Evolutionary conservation across 2,888 invertebrate genomes (phyloP).

Genomic region (Tachina lurida): DNA sequence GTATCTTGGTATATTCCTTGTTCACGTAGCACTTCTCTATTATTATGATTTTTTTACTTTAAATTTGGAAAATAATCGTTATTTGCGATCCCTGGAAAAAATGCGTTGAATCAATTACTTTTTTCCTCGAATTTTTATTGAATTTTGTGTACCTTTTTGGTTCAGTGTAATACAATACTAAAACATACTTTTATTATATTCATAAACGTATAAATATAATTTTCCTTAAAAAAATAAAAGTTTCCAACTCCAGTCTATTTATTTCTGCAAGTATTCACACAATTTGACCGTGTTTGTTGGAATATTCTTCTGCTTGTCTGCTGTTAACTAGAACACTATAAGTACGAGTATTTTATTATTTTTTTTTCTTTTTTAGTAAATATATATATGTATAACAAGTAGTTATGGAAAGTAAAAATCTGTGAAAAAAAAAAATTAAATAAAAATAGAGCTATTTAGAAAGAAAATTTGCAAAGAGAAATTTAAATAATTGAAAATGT

Average conservation of each 20-base stretch:
- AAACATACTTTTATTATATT: neutral
- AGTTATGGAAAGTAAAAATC: conserved; percentile 38
- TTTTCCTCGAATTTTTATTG: too few relatives aligned
- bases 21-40: too few relatives aligned
- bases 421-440: neutral
- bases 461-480: conserved; percentile 44
- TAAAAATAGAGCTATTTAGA: neutral
- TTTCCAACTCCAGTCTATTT: conserved; percentile 30
- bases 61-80: too few relatives aligned
- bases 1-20: too few relatives aligned
- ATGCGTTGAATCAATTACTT: too few relatives aligned
- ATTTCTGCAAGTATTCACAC: conserved; percentile 24
- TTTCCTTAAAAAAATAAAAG: conserved; percentile 16
- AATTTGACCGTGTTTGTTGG: conserved; percentile 52
- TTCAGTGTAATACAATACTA: too few relatives aligned
- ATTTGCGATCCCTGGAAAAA: too few relatives aligned
- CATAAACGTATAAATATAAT: neutral
- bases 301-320: neutral
- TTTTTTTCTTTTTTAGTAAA: neutral
- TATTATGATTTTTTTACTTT: too few relatives aligned
- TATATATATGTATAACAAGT: conserved; percentile 24
- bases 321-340: neutral
- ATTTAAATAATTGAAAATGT: conserved; percentile 44
- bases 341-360: neutral
- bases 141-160: too few relatives aligned